A percentile compares a stretch with the other conserved stretches of the same genome.
Evolutionary conservation across 2,888 invertebrate species (phyloP).

Genomic region (Dusona sp.): DNA sequence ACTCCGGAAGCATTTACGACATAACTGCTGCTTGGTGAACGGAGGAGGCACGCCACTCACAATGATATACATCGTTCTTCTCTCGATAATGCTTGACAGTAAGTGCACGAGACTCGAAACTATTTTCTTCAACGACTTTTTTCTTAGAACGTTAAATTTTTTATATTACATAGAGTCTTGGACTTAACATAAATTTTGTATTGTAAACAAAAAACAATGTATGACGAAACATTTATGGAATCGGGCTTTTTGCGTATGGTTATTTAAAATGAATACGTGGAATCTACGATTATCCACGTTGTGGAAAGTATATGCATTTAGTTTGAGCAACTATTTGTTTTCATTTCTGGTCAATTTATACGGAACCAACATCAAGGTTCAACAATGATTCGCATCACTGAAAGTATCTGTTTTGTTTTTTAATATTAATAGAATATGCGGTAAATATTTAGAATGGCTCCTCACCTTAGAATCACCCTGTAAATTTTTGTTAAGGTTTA

Average conservation of each 20-base stretch:
- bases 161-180: too few species aligned
- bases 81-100: conserved; percentile 77
- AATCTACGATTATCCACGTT: too few species aligned
- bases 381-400: neutral
- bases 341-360: too few species aligned
- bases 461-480: too few species aligned
- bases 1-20: conserved; percentile 74
- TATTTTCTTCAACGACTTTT: neutral
- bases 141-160: neutral
- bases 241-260: neutral
- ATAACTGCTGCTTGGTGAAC: conserved; percentile 69
- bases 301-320: too few species aligned
- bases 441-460: too few species aligned
- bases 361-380: neutral
- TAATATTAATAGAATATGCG: neutral
- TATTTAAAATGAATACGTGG: too few species aligned
- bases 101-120: conserved; percentile 67
- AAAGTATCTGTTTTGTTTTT: neutral
- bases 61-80: conserved; percentile 77
- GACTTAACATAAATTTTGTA: neutral
- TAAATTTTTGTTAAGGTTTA: too few species aligned
- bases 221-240: neutral
- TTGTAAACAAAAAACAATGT: neutral
- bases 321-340: neutral
- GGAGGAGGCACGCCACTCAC: conserved; percentile 71